Percentiles rank a stretch among this genome's conserved stretches.
These are phyloP conservation scores for Falco cherrug DNA, from an alignment of 2,797 vertebrate genomes.

Conservation along the genomic window DNA sequence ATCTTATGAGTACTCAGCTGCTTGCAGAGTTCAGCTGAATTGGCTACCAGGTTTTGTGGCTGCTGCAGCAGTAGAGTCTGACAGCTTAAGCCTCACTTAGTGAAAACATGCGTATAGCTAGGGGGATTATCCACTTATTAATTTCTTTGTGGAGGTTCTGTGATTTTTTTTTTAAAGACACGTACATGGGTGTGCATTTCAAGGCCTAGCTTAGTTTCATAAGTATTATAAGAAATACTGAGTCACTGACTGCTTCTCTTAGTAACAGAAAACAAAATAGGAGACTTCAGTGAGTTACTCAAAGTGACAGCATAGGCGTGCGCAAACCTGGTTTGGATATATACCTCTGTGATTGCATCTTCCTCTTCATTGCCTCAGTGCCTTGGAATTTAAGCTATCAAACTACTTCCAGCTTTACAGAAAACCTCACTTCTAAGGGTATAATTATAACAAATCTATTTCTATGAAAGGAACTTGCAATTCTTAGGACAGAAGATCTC, in stretches of 20 bases:
- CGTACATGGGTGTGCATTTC: background rate
- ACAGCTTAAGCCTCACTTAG: background rate
- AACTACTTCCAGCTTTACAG: background rate
- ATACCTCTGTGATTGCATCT: background rate
- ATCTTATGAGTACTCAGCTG: background rate
- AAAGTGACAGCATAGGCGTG: background rate
- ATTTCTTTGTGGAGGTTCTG: background rate
- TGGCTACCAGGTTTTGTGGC: background rate
- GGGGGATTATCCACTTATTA: background rate
- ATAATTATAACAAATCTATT: background rate
- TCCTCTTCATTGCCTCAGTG: background rate
- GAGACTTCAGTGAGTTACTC: background rate
- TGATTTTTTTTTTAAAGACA: background rate
- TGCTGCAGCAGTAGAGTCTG: background rate
- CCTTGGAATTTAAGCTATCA: background rate
- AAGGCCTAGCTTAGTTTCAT: background rate
- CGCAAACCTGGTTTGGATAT: background rate
- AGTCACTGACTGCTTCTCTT: background rate
- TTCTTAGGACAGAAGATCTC: background rate
- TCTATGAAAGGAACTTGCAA: background rate
- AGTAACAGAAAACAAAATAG: background rate
- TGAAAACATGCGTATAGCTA: background rate
- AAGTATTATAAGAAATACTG: background rate
- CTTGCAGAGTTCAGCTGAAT: background rate
- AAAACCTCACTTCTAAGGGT: background rate